A percentile compares a stretch with the other conserved stretches of the same genome.
These are phyloP conservation scores for Rattus rattus DNA, from an alignment of 2,113 vertebrate genomes.

Conservation along the genomic window DNA sequence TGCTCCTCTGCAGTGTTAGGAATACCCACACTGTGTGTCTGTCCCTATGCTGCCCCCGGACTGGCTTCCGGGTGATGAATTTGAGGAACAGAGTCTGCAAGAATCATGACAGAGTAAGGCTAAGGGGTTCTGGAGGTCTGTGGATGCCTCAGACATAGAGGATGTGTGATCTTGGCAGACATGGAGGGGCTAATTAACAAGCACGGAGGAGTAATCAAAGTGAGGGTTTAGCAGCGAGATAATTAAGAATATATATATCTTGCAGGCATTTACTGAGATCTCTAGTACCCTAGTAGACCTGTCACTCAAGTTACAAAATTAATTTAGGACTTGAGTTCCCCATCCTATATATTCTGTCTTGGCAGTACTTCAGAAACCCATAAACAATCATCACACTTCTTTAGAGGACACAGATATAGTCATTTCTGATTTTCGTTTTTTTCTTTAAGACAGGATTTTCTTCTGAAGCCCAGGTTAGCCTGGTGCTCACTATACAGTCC, in stretches of 20 bases:
- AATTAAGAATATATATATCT: neutral
- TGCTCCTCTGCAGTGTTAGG: neutral
- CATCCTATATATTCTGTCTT: neutral
- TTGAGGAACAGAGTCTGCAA: too few relatives aligned
- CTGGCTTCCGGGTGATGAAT: neutral
- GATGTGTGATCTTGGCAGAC: accelerated
- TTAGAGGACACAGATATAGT: neutral
- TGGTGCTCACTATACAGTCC: neutral
- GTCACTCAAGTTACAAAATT: neutral
- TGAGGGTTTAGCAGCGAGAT: neutral
- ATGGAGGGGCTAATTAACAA: neutral
- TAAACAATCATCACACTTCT: neutral
- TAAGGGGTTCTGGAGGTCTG: neutral
- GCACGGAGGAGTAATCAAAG: accelerated
- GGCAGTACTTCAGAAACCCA: neutral
- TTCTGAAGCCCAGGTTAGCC: neutral
- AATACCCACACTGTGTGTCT: neutral
- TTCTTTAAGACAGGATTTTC: neutral
- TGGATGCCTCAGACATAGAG: neutral
- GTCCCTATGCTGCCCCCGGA: neutral
- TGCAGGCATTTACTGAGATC: neutral
- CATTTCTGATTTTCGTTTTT: neutral
- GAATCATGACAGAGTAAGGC: neutral
- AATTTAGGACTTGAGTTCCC: neutral
- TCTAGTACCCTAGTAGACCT: neutral